A percentile compares a stretch with the other conserved stretches of the same genome.
phyloP scores from a whole-genome alignment of 2,797 vertebrate genomes.

The Kryptopterus vitreolus region DNA sequence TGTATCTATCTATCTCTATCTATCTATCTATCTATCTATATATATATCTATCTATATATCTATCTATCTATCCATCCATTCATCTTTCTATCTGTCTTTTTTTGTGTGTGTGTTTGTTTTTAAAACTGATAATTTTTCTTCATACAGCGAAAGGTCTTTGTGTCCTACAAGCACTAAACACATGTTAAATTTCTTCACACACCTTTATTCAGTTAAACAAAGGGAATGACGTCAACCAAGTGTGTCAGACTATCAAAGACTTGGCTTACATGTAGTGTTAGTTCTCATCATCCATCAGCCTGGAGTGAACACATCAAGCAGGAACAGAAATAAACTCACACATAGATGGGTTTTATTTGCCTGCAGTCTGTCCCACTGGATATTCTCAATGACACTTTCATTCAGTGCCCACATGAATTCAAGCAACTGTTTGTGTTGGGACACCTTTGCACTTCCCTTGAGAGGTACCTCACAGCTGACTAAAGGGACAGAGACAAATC shows the following conservation, averaged over 20 bases:
- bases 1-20: not conserved
- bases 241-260: conserved; percentile 59
- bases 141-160: not conserved
- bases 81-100: no score
- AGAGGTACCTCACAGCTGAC: conserved; percentile 30
- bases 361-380: conserved; percentile 56
- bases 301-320: conserved; percentile 59
- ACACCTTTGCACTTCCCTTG: conserved; percentile 25
- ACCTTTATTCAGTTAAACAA: conserved; percentile 47
- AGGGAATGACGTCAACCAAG: conserved; percentile 65
- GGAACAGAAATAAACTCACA: conserved; percentile 65
- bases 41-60: not conserved
- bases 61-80: no score
- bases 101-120: not conserved
- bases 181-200: conserved; percentile 37
- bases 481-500: conserved; percentile 17
- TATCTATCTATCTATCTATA: not conserved
- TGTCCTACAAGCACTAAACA: conserved; percentile 14
- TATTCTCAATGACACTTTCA: conserved; percentile 46
- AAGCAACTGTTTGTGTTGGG: conserved; percentile 53
- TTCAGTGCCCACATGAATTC: conserved; percentile 55
- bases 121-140: not conserved
- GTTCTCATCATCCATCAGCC: conserved; percentile 48
- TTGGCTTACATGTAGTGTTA: conserved; percentile 62
- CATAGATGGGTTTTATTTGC: conserved; percentile 61